Conservation (phyloP, 1,140 invertebrate genomes). For the Teleogryllus occipitalis region DNA sequence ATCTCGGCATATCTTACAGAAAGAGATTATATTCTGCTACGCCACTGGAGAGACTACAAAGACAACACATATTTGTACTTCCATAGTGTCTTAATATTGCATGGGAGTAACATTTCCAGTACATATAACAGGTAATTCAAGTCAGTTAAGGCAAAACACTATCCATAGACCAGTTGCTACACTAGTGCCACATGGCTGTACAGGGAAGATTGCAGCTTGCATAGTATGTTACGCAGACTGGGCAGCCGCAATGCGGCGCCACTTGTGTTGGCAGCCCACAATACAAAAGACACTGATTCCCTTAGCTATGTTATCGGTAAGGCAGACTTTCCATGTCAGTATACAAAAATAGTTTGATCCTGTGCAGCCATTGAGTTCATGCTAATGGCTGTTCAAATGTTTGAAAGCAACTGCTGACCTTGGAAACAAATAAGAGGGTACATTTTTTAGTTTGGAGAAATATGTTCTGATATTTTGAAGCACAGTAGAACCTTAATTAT, state of each 20-base stretch:
- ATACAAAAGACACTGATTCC: background rate
- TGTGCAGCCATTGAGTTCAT: background rate
- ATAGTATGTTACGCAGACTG: background rate
- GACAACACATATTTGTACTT: background rate
- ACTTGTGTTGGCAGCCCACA: background rate
- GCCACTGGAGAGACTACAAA: background rate
- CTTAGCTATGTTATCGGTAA: background rate
- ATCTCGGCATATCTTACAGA: too few species aligned
- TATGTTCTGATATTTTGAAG: too few species aligned
- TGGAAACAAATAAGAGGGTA: background rate
- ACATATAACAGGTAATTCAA: constrained; percentile 1
- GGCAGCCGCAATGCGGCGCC: background rate
- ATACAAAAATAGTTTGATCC: background rate
- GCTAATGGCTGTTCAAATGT: background rate
- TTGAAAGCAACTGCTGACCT: background rate
- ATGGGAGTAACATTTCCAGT: constrained; percentile 4
- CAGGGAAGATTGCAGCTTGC: background rate
- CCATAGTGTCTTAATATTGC: constrained; percentile 4
- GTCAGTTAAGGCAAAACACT: background rate
- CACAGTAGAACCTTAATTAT: too few species aligned
- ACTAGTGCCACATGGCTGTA: background rate
- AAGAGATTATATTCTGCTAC: too few species aligned
- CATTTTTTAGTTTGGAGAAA: too few species aligned
- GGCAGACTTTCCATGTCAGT: background rate
- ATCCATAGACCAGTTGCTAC: background rate